Evolutionary conservation across 2,113 vertebrate species (phyloP), one percentile per base, ranked within the genome.

Genomic region (Salvelinus sp.): DNA sequence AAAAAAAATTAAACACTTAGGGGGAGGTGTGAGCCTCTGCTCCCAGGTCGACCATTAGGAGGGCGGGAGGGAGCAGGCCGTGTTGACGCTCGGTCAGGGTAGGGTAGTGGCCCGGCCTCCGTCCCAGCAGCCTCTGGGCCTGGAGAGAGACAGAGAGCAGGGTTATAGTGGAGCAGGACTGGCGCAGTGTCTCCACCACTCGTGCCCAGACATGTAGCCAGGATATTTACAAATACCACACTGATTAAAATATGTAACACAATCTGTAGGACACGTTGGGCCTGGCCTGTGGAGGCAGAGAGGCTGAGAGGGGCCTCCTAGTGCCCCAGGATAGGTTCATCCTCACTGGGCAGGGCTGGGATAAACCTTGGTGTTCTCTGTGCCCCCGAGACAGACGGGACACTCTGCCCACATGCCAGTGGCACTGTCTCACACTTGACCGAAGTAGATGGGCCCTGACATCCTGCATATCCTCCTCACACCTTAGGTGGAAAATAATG

Each of bases 161-260:
- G 76, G 72, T 47, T 33, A 58, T 47, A 70, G 30, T 48, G 54
- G 57, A 75, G 73, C 77, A 79, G 44, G 62, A 67, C 38, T 20
- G 16, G 9, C 76, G 22, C 16, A 70, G 72, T 65, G 65, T 69
- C 68, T 66, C 47, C 69, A 30, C 44, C 16, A 33, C 33, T 77
- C 77, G 88, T 75, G 86, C 82, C 77, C 18, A 74, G 60, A 82
- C 83, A 76, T 2, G 83, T 20, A 44, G 10, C 54, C 57, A 54
- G 76, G 63, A 65, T 89, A 82, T 89, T 86, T 86, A 86, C 88
- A 84, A 86, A 89, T 87, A 70, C 70, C 85, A 83, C 79, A 75
- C 80, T 76, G 82, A 86, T 85, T 81, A 65, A 83, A 83, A 88
- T 79, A 76, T 88, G 83, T 76, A 88, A 86, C 44, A 73, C 71